Conservation (phyloP, 30 jellyfish, hydroid and myxozoan genomes). For the Turritopsis rubra region DNA sequence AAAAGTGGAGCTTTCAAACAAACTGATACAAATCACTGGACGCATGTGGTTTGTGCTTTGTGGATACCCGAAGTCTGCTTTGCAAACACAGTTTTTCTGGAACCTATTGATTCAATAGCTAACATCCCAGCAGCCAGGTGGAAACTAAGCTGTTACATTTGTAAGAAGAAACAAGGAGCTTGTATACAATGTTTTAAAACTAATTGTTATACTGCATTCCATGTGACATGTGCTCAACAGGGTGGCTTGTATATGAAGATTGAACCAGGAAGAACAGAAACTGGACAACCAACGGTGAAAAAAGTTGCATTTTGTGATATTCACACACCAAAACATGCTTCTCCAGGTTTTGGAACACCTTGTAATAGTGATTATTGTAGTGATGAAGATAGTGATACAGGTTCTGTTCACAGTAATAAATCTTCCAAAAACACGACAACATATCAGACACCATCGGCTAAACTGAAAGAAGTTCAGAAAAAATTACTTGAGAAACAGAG, state of each 20-base stretch:
- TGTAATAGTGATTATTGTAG: conserved; percentile 40
- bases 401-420: conserved; percentile 62
- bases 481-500: conserved; percentile 58
- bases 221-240: conserved; percentile 99
- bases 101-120: conserved; percentile 92
- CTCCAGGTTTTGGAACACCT: conserved; percentile 57
- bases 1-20: conserved; percentile 97
- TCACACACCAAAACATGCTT: conserved; percentile 79
- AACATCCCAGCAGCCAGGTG: conserved; percentile 95
- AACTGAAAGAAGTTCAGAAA: conserved; percentile 67
- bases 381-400: conserved; percentile 85
- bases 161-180: conserved; percentile 95
- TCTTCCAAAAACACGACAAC: conserved; percentile 25
- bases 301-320: conserved; percentile 77
- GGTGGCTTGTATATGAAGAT: conserved; percentile 92
- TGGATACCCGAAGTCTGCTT: conserved; percentile 99
- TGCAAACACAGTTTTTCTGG: conserved; percentile 96
- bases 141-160: conserved; percentile 83
- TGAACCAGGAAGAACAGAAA: conserved; percentile 82
- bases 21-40: conserved; percentile 93
- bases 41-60: conserved; percentile 97
- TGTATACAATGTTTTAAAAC: conserved; percentile 94
- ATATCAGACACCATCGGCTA: conserved; percentile 63
- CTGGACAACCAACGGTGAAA: conserved; percentile 92
- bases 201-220: conserved; percentile 91